These are phyloP conservation scores for Musca vetustissima DNA, from an alignment of 1,140 invertebrate genomes.

Conservation along the genomic window DNA sequence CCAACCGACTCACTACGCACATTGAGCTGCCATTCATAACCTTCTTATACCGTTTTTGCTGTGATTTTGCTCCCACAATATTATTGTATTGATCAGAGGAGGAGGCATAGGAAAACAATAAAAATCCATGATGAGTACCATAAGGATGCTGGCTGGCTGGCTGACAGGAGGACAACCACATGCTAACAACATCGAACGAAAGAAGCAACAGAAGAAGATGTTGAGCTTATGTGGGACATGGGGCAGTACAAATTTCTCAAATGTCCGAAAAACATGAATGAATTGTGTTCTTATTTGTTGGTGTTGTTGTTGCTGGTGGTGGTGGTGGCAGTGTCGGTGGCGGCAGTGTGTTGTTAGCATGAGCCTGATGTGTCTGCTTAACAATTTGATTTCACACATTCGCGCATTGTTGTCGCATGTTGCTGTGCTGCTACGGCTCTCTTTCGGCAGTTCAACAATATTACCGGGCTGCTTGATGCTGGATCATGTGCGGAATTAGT, in stretches of 20 bases:
- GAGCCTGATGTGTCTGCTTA: constrained; percentile 7
- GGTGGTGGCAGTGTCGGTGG: no score
- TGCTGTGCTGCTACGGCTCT: background rate
- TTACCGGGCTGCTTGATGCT: no score
- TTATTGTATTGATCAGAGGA: constrained; percentile 12
- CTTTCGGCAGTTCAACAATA: no score
- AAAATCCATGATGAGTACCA: no score
- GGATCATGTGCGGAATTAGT: constrained; percentile 27
- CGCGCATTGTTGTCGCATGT: constrained; percentile 16
- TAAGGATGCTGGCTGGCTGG: no score
- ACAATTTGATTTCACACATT: constrained; percentile 28
- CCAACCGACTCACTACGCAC: no score
- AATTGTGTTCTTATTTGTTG: constrained; percentile 16
- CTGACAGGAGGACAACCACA: no score
- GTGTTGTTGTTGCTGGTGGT: background rate
- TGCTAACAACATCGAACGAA: background rate
- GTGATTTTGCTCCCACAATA: no score
- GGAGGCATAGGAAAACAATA: no score
- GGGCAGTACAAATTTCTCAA: constrained; percentile 9
- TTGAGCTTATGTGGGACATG: background rate
- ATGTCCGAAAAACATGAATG: constrained; percentile 23
- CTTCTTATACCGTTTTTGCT: no score
- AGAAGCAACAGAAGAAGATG: background rate
- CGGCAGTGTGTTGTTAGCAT: no score
- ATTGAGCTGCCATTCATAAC: no score